A percentile compares a stretch with the other conserved stretches of the same genome.
These are phyloP conservation scores for Lasioglossum calceatum DNA, from an alignment of 2,888 invertebrate genomes.

Conservation along the genomic window DNA sequence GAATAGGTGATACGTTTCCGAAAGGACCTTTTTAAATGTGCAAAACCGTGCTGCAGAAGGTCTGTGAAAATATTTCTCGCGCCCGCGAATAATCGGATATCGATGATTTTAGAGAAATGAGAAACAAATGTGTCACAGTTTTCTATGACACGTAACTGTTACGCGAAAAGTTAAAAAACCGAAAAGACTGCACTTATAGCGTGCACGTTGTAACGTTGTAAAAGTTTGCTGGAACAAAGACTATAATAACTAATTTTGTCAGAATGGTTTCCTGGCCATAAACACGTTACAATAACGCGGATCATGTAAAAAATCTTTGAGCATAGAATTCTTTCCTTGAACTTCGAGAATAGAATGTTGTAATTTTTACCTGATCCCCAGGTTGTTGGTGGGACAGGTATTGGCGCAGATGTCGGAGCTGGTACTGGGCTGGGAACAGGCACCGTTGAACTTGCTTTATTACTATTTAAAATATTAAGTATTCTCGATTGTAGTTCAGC, in stretches of 20 bases:
- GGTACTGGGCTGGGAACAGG: conserved; percentile 80
- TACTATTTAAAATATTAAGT: conserved; percentile 90
- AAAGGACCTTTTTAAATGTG: conserved; percentile 34
- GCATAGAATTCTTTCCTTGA: conserved; percentile 8
- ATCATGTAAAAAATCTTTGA: neutral
- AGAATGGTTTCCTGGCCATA: conserved; percentile 14
- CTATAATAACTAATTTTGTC: neutral
- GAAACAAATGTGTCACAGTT: neutral
- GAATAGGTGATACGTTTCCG: conserved; percentile 27
- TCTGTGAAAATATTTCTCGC: conserved; percentile 5
- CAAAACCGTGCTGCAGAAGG: conserved; percentile 33
- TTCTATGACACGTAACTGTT: neutral
- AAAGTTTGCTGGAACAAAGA: conserved; percentile 17
- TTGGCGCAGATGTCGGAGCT: conserved; percentile 80
- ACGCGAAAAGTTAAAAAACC: neutral
- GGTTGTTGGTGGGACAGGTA: conserved; percentile 73
- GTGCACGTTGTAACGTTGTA: neutral
- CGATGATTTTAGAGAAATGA: conserved; percentile 14
- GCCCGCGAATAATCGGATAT: neutral
- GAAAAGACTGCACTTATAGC: conserved; percentile 6
- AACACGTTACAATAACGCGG: conserved; percentile 12
- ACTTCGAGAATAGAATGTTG: neutral
- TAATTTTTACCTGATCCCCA: conserved; percentile 80
- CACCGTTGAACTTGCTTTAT: conserved; percentile 79
- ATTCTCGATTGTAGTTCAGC: conserved; percentile 92